Base-by-base conservation (phyloP, 2,888 invertebrate genomes). In the Lasioglossum oenotherae region DNA sequence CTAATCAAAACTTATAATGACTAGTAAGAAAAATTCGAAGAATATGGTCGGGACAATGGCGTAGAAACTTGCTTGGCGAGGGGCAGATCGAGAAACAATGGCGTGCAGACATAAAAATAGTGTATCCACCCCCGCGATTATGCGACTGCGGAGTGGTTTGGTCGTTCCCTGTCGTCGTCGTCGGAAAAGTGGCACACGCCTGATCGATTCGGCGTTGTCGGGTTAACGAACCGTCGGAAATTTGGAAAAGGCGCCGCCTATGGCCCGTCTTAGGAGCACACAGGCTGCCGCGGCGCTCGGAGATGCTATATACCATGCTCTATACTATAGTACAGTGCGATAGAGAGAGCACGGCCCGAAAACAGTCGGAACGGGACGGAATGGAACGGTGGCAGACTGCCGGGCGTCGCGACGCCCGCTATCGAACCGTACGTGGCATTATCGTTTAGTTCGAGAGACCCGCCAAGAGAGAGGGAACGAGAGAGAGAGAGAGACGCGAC, bases 331-430 rank as follows among this genome's bases (percentile, higher is more conserved):
- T 23, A 53, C 53, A 53, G 53, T 53, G 23, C 53, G 23, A 53
- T 53, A 53, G 35, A 35, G 31, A 67, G 67, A 8, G 35, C 69
- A 60, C 71, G 46, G 82, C 14, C 78, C 84, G 83, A 89, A 89
- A 89, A 87, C 76, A 49, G 46, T 53, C 57, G 87, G 88, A 89
- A 91, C 87, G 87, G 86, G 82, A 90, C 82, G 88, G 86, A 91
- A 91, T 74, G 88, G 88, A 88, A 89, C 90, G 93, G 93, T 94
- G 93, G 93, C 93, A 94, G 94, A 94, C 94, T 93, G 94, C 94
- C 94, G 93, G 94, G 94, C 94, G 94, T 94, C 94, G 92, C 92
- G 93, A 92, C 92, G 93, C 90, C 89, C 90, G 91, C 90, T 93
- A 93, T 94, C 93, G 93, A 93, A 92, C 92, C 92, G 91, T 91